A percentile compares a stretch with the other conserved stretches of the same genome.
phyloP scores from a whole-genome alignment of 2,888 invertebrate genomes.

The Heliothis peltigera region DNA sequence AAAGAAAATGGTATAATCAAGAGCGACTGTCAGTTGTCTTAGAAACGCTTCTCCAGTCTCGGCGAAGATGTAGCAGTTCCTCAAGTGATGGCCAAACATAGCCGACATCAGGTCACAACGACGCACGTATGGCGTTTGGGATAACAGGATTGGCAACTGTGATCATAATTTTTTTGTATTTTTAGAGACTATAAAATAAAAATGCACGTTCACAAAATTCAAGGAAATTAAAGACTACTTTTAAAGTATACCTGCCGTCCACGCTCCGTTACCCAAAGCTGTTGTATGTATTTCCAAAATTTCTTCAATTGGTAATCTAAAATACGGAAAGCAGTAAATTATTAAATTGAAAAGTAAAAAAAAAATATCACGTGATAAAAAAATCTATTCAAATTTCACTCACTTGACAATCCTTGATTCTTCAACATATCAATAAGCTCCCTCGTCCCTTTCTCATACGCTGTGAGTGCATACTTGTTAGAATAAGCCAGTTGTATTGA shows the following conservation, averaged over 20 bases:
- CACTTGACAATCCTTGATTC: conserved; percentile 85
- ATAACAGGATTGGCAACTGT: conserved; percentile 81
- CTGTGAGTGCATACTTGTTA: conserved; percentile 78
- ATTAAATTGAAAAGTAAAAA: neutral
- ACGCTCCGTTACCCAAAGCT: conserved; percentile 87
- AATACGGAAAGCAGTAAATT: conserved; percentile 15
- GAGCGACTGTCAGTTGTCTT: conserved; percentile 83
- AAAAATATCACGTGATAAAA: neutral
- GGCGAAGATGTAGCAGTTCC: conserved; percentile 86
- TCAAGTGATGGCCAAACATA: conserved; percentile 87
- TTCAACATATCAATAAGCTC: conserved; percentile 82
- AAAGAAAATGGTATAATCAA: conserved; percentile 86
- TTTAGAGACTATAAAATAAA: neutral
- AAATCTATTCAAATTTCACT: conserved; percentile 46
- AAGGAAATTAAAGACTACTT: neutral
- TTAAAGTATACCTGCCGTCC: conserved; percentile 81
- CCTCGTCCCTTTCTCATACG: conserved; percentile 76
- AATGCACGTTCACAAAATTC: no score
- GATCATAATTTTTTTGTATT: neutral
- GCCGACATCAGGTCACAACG: conserved; percentile 87
- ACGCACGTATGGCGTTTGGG: conserved; percentile 83
- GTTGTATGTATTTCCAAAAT: conserved; percentile 85
- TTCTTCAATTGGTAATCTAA: conserved; percentile 85
- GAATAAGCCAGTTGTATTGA: conserved; percentile 82
- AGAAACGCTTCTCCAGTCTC: conserved; percentile 86